Evolutionary conservation across 2,888 invertebrate species (phyloP), one percentile per base, ranked within the genome.

Genomic region (Cheilosia vulpina): DNA sequence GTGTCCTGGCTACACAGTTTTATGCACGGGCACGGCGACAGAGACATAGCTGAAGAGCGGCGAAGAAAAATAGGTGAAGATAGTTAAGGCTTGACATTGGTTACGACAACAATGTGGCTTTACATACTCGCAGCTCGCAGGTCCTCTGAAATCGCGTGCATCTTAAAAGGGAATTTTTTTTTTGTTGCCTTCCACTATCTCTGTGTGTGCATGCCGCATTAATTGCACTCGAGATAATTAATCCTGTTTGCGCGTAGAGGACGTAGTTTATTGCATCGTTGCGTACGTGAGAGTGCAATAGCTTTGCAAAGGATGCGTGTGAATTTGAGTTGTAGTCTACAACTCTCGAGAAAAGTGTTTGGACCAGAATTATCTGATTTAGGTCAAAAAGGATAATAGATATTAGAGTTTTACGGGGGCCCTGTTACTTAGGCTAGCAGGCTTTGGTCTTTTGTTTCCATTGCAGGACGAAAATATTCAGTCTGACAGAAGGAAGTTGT

Each of bases 221-320:
- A 85, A 85, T 80, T 76, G 71, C 76, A 66, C 80, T 85, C 57
- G 71, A 77, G 76, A 75, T 80, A 84, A 79, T 84, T 84, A 80
- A 84, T 84, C 75, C 68, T 75, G 79, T 79, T 83, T 79, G 63
- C 58, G 52, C 47, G 34, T 57, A 58, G 21, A 72, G 72, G 50
- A 62, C 62, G 57, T 68, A 55, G 62, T 76, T 81, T 50, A 53
- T 45, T 62, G 62, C 62, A 62, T 52, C 57, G 47, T 65, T 65
- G 58, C 38, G 57, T 58, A 43, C 63, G 53, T 53, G 53, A 52
- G 13, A 31, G 53, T 27, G 47, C 17, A 31, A 47, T 47, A 52
- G 27, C 6, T 52, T 50, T 60, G n/a, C n/a, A 24, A 50, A 63
- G 66, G 41, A 45, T 52, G 27, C 52, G 68, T 53, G 6, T 66